A percentile compares a stretch with the other conserved stretches of the same genome.
Conservation (phyloP, 2,888 invertebrate species). For the Rapana venosa region DNA sequence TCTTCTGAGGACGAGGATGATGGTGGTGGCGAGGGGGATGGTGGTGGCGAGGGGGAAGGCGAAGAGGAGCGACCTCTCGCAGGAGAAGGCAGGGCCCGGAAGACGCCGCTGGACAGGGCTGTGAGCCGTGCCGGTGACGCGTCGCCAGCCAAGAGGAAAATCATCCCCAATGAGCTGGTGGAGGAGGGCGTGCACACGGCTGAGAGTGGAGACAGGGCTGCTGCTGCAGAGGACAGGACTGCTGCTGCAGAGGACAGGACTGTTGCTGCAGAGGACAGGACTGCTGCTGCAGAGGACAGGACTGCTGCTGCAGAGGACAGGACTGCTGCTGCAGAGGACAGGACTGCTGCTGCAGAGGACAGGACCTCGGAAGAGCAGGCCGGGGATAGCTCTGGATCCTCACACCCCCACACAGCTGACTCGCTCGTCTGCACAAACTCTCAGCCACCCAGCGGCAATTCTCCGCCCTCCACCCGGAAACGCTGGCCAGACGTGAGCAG, state of each 20-base stretch:
- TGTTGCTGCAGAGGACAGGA: no score
- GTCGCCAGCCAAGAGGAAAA: conserved; percentile 43
- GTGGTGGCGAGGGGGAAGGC: conserved; percentile 7
- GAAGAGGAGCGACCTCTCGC: background rate
- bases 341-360: no score
- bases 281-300: no score
- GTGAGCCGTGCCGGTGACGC: no score
- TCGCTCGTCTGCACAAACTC: background rate
- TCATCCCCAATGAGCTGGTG: conserved; percentile 49
- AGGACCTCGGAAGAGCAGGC: no score
- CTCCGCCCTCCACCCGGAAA: background rate
- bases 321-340: no score
- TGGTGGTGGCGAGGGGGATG: conserved; percentile 8
- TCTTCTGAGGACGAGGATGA: conserved; percentile 14
- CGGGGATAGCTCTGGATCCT: no score
- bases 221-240: background rate
- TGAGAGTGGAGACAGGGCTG: background rate
- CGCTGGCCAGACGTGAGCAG: background rate
- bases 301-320: no score
- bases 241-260: background rate
- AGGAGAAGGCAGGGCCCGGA: background rate
- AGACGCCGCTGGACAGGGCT: background rate
- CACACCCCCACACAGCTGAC: no score
- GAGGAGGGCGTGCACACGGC: background rate
- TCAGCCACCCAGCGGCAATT: background rate